Percentiles rank a stretch among this genome's conserved stretches.
These are phyloP conservation scores for Drosophila formosana DNA, from an alignment of 2,888 invertebrate genomes.

Conservation along the genomic window DNA sequence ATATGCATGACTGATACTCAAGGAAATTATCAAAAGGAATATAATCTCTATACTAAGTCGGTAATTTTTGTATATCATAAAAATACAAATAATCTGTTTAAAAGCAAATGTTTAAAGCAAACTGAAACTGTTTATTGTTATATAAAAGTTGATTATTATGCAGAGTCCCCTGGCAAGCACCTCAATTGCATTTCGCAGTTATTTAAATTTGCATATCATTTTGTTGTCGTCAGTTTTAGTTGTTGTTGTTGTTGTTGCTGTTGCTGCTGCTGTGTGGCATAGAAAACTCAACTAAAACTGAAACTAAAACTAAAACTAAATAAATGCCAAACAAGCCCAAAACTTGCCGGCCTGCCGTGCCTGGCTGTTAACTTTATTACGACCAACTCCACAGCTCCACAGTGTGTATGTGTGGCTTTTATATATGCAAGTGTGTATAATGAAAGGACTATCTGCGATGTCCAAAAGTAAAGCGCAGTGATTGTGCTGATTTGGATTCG, in stretches of 20 bases:
- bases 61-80: too few species aligned
- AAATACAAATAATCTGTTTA: too few species aligned
- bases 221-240: constrained; percentile 29
- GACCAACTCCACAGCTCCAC: not conserved
- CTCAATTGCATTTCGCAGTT: constrained; percentile 81
- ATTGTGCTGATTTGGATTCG: constrained; percentile 63
- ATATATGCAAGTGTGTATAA: constrained; percentile 14
- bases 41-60: too few species aligned
- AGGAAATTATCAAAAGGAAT: too few species aligned
- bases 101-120: constrained; percentile 21
- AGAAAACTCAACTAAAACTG: constrained; percentile 55
- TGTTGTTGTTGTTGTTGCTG: constrained; percentile 16
- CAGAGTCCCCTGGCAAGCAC: constrained; percentile 57
- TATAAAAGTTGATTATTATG: constrained; percentile 68
- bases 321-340: constrained; percentile 78
- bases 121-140: not conserved
- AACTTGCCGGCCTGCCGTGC: constrained; percentile 53
- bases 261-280: constrained; percentile 16
- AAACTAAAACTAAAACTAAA: constrained; percentile 74
- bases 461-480: constrained; percentile 74
- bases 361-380: constrained; percentile 68
- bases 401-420: constrained; percentile 9
- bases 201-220: constrained; percentile 78
- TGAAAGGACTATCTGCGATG: constrained; percentile 70
- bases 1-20: too few species aligned